Percentiles rank a stretch among this genome's conserved stretches.
Evolutionary conservation across 2,888 invertebrate species (phyloP).

Genomic region (Strigamia maritima): DNA sequence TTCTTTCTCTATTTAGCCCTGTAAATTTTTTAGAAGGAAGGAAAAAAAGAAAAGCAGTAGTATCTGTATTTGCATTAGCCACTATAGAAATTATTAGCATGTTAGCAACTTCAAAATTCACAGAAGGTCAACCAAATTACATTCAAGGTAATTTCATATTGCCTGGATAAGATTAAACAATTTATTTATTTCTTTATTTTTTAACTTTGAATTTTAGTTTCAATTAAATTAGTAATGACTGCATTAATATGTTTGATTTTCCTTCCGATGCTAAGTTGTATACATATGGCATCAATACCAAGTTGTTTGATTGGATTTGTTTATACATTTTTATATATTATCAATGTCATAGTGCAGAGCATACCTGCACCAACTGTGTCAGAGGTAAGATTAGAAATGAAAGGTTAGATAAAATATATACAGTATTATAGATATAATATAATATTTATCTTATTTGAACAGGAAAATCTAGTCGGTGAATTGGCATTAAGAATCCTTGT

Average conservation of each 20-base stretch:
- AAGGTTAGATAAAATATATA: background rate
- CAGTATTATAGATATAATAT: too few species aligned
- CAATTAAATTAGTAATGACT: slow-evolving; percentile 1
- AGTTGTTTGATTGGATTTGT: slow-evolving; percentile 15
- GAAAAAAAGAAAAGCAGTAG: background rate
- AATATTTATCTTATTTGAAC: background rate
- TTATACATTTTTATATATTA: background rate
- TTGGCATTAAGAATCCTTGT: background rate
- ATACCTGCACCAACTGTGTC: background rate
- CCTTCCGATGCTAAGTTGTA: background rate
- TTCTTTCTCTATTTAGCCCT: background rate
- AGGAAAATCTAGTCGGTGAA: background rate
- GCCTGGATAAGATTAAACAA: too few species aligned
- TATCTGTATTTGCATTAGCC: background rate
- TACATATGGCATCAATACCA: background rate
- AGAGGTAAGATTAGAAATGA: background rate
- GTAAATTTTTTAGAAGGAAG: slow-evolving; percentile 12
- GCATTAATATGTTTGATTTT: background rate
- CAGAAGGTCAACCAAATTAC: background rate
- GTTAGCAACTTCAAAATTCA: background rate
- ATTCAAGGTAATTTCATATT: background rate
- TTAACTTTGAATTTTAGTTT: background rate
- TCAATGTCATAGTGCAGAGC: background rate
- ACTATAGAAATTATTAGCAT: slow-evolving; percentile 3
- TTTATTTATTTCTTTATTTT: background rate